These are phyloP conservation scores for Antrozous pallidus DNA, from an alignment of 2,797 vertebrate species.

Conservation along the genomic window DNA sequence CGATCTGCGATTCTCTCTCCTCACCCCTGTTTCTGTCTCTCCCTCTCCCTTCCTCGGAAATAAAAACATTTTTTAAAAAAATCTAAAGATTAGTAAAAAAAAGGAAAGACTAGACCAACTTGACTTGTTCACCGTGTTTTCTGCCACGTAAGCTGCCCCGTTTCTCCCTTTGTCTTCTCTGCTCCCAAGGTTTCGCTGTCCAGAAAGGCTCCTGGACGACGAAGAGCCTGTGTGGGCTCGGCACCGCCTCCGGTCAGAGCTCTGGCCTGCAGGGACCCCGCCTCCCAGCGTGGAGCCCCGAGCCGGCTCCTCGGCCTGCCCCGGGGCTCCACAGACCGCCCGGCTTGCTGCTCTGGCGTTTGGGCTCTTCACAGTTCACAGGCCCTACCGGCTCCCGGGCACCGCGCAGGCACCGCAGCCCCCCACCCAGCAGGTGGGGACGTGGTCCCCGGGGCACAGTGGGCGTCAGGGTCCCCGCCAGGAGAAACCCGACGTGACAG, in stretches of 20 bases:
- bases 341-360: accelerated
- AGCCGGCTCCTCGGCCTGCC: background rate
- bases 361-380: background rate
- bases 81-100: background rate
- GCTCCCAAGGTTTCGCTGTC: background rate
- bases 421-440: no score
- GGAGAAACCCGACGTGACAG: background rate
- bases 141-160: background rate
- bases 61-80: background rate
- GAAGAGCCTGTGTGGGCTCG: background rate
- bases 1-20: no score
- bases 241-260: background rate
- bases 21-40: no score
- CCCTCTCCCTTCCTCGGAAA: no score
- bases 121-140: background rate
- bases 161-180: background rate
- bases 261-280: no score
- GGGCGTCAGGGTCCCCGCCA: background rate
- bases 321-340: background rate
- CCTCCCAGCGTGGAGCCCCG: no score
- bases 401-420: accelerated
- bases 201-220: background rate
- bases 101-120: background rate
- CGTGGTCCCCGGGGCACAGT: background rate
- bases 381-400: accelerated